Base-by-base conservation (phyloP, 2,888 invertebrate species). In the Apamea anceps region DNA sequence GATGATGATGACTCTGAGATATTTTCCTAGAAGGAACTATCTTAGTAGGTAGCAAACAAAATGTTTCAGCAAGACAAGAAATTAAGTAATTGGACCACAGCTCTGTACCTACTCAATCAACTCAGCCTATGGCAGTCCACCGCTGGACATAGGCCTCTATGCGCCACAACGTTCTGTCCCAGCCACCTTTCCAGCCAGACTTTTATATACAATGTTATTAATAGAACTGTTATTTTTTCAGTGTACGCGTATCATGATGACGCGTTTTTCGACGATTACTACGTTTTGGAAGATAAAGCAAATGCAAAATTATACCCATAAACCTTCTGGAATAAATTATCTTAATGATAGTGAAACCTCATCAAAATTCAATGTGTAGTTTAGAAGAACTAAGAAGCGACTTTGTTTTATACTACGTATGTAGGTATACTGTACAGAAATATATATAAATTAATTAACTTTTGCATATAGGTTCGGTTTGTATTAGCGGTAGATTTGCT, bases 261-360 rank as follows among this genome's bases (percentile, higher is more conserved):
- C 45, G 8, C 0, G 0, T 87, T 87, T 25, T 0, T 87, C 51
- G 87, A 87, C 63, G 60, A 84, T 65, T 78, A 78, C 57, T 85
- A 85, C 48, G 6, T 84, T 18, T 0, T 82, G 7, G 32, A 73
- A 3, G 84, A 81, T 25, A 62, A 37, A 65, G 1, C 28, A 13
- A 42, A 42, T 57, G 25, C 57, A 4, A 12, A 25, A 4, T 57
- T 57, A 42, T 42, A 42, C 7, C 7, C 42, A 7, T 42, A 15
- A 62, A 62, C 28, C 6, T 28, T 60, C 60, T 28, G 60, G n/a
- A 25, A n/a, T 18, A 21, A 25, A 42, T 42, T 42, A 42, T 42
- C 42, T 42, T 42, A 28, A 28, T 15, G n/a, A 60, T n/a, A 28
- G n/a, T 28, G n/a, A 13, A 60, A 28, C 28, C 2, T 6, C 15